These are phyloP conservation scores for Isotomurus palustris DNA, from an alignment of 2,888 invertebrate genomes.

Conservation along the genomic window DNA sequence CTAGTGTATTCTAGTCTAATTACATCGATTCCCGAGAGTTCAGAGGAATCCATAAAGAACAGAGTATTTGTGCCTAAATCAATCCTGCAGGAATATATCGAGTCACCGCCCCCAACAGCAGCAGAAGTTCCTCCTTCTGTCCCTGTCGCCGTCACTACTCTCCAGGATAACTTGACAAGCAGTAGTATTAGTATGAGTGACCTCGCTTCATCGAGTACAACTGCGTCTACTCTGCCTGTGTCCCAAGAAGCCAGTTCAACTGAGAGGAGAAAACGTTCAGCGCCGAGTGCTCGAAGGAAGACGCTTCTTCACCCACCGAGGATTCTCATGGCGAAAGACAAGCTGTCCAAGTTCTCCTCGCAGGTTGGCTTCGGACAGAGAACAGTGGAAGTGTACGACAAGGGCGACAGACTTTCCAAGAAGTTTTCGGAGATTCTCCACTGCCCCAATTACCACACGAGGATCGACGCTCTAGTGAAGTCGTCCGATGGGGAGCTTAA, in stretches of 20 bases:
- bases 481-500: conserved; percentile 38
- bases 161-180: no score
- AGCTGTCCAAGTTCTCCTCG: not conserved
- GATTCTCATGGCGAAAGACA: conserved; percentile 36
- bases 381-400: conserved; percentile 24
- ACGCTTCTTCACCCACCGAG: conserved; percentile 39
- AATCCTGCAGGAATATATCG: not conserved
- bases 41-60: conserved; percentile 35
- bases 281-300: not conserved
- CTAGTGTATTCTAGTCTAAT: conserved; percentile 50
- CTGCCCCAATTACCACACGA: conserved; percentile 36
- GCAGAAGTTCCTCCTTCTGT: no score
- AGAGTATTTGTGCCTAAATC: conserved; percentile 33
- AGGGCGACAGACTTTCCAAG: conserved; percentile 34
- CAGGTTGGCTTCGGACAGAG: conserved; percentile 8
- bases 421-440: conserved; percentile 36
- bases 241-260: no score
- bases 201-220: no score
- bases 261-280: no score
- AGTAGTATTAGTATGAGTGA: no score
- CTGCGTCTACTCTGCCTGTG: no score
- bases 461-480: conserved; percentile 22
- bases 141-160: no score
- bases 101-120: not conserved
- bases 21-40: conserved; percentile 35